A percentile compares a stretch with the other conserved stretches of the same genome.
Conservation (phyloP, 1,140 invertebrate genomes). For the Saccostrea echinata region DNA sequence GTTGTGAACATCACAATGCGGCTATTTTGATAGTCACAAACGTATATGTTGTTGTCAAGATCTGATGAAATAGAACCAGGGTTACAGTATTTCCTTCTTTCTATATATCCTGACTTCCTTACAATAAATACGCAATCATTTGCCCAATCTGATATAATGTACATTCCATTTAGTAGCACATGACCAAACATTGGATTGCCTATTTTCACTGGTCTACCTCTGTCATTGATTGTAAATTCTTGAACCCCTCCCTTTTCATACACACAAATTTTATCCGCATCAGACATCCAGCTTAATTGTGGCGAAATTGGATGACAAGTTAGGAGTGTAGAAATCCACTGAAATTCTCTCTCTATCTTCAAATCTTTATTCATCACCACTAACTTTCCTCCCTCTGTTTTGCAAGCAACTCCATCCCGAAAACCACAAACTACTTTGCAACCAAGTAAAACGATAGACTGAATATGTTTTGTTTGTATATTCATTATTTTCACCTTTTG, state of each 20-base stretch:
- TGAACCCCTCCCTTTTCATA: neutral
- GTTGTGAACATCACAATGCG: neutral
- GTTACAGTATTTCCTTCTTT: neutral
- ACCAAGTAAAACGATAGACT: neutral
- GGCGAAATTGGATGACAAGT: neutral
- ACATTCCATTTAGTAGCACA: neutral
- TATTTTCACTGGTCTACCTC: neutral
- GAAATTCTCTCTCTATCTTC: neutral
- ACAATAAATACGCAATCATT: neutral
- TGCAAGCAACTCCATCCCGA: neutral
- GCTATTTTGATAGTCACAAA: neutral
- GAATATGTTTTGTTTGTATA: neutral
- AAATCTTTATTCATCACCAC: neutral
- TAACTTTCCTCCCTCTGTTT: neutral
- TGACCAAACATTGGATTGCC: neutral
- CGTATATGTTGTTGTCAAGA: neutral
- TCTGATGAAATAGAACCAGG: constrained; percentile 1
- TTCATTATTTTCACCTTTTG: neutral
- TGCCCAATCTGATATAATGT: neutral
- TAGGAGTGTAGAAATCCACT: neutral
- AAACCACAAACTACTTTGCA: neutral
- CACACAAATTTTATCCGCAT: neutral
- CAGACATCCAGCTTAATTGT: neutral
- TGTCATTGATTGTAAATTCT: neutral
- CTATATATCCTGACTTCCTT: neutral